These are phyloP conservation scores for Apamea anceps DNA, from an alignment of 2,888 invertebrate genomes.

Conservation along the genomic window DNA sequence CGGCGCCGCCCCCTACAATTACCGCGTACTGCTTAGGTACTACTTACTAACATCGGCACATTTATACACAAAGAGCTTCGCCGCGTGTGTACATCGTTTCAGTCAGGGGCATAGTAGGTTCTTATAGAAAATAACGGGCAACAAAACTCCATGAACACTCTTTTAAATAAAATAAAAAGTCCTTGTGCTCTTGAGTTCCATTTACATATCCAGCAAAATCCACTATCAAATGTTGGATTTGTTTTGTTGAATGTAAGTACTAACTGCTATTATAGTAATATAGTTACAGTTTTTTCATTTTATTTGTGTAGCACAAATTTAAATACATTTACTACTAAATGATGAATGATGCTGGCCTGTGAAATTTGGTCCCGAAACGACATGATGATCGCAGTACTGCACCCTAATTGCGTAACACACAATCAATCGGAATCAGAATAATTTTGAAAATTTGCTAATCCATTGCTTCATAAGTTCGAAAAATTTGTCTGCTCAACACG, in stretches of 20 bases:
- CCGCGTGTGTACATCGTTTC: background rate
- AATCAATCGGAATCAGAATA: too few relatives aligned
- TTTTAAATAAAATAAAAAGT: background rate
- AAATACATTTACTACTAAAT: background rate
- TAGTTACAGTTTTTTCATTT: background rate
- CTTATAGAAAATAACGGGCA: background rate
- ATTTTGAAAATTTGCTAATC: too few relatives aligned
- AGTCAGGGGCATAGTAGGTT: background rate
- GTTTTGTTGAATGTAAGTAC: background rate
- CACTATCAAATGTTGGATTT: too few relatives aligned
- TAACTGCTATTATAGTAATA: background rate
- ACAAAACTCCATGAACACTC: background rate
- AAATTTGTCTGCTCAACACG: too few relatives aligned
- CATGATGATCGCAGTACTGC: background rate
- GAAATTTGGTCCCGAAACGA: background rate
- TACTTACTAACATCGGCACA: background rate
- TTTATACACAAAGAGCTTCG: conserved; percentile 13
- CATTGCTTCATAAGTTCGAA: too few relatives aligned
- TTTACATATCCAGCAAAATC: background rate
- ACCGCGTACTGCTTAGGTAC: background rate
- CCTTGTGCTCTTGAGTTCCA: background rate
- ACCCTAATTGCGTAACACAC: too few relatives aligned
- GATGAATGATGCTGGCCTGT: background rate
- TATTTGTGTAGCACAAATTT: background rate
- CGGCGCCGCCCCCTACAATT: background rate